Evolutionary conservation across 2,888 invertebrate genomes (phyloP), one percentile per base, ranked within the genome.

Genomic region (Drosophila merina): DNA sequence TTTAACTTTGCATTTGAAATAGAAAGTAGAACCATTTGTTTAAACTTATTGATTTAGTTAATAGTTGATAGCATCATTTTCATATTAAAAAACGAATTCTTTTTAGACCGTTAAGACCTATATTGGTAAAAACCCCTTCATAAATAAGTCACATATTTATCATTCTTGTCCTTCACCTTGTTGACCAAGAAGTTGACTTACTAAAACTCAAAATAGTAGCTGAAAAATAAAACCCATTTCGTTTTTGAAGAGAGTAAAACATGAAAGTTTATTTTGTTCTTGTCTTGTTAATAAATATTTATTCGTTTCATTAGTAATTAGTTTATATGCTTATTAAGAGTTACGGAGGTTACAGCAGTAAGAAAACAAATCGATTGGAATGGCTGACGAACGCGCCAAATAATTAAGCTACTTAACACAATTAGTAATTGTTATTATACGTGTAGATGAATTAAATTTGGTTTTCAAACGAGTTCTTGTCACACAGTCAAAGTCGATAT

Each of bases 331-430:
- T 71, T 70, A 71, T 51, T 67, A 47, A 71, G 55, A 71, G 51
- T 70, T 62, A 71, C 62, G 62, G 55, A 71, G 62, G 71, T 55
- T 72, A 75, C 59, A 73, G 69, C 73, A 60, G 62, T 62, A 85
- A 52, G 57, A 55, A 77, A 79, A 73, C 63, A 75, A 79, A 68
- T 74, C 40, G 67, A 79, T 58, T 64, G 51, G 59, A 79, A 75
- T 66, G 49, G 76, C 79, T 76, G 71, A 57, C 75, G 30, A 74
- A 71, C 64, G 67, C 69, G 77, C 75, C 74, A 72, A 82, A 70
- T 62, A 63, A 77, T 86, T 72, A 70, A 62, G 69, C 81, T 79
- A 86, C 66, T 80, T 60, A 77, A 75, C 74, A 83, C 80, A 77
- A 75, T 59, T 75, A 82, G 63, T 80, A 77, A 49, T 64, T 40